Conservation (phyloP, 2,113 vertebrate species). For the Zosterops hypoxanthus region DNA sequence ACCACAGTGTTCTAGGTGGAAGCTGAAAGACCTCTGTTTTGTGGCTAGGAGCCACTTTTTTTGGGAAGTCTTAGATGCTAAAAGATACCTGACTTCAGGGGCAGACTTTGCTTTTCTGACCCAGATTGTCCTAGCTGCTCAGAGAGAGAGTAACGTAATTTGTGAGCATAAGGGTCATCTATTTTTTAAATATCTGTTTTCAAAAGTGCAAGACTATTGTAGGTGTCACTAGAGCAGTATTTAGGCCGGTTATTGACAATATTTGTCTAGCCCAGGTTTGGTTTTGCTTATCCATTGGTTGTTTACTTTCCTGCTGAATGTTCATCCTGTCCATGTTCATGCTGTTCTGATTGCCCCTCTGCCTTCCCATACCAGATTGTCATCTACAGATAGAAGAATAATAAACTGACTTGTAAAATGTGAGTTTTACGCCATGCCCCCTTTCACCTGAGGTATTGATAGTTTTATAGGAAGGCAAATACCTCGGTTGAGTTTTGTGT, state of each 20-base stretch:
- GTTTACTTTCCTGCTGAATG: background rate
- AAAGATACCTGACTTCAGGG: background rate
- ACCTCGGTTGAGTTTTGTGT: background rate
- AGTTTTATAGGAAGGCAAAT: background rate
- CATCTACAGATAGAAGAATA: background rate
- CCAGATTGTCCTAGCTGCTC: background rate
- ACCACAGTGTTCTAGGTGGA: background rate
- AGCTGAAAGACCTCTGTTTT: background rate
- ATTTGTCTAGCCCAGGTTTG: background rate
- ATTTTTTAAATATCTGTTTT: background rate
- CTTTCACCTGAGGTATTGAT: background rate
- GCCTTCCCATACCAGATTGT: background rate
- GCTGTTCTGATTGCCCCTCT: background rate
- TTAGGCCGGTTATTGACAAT: background rate
- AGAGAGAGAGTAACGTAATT: background rate
- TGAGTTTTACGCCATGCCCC: background rate
- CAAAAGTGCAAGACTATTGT: background rate
- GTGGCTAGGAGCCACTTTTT: background rate
- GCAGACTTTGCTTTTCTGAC: background rate
- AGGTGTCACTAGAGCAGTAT: background rate
- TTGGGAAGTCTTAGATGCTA: background rate
- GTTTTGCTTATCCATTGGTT: background rate
- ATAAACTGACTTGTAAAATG: background rate
- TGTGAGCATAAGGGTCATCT: background rate
- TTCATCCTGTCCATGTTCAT: fast-evolving